These are phyloP conservation scores for Donacobius atricapilla DNA, from an alignment of 2,113 vertebrate genomes.

Conservation along the genomic window DNA sequence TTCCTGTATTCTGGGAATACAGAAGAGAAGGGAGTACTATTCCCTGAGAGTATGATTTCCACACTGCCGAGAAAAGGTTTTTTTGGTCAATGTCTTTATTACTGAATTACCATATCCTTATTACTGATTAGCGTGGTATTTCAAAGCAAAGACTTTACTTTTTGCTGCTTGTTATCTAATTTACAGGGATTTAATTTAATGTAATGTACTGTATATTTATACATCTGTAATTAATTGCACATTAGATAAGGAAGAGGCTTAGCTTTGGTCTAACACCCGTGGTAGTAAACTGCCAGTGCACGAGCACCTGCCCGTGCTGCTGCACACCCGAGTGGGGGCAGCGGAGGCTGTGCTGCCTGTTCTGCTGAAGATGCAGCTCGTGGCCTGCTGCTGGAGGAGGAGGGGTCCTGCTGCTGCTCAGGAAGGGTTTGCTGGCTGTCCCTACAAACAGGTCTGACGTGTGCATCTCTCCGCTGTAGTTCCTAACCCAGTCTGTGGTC, in stretches of 20 bases:
- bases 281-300: not conserved
- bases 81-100: not conserved
- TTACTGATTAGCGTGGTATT: not conserved
- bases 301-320: not conserved
- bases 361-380: slow-evolving; percentile 20
- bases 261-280: not conserved
- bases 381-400: slow-evolving; percentile 38
- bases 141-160: slow-evolving; percentile 84
- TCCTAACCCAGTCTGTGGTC: not conserved
- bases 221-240: slow-evolving; percentile 89
- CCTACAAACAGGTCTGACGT: not conserved
- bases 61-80: not conserved
- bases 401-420: slow-evolving; percentile 36
- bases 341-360: not conserved
- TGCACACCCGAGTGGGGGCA: not conserved
- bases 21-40: not conserved
- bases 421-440: slow-evolving; percentile 72
- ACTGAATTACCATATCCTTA: not conserved
- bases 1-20: not conserved
- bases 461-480: slow-evolving; percentile 9
- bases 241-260: slow-evolving; percentile 57
- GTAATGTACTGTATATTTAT: slow-evolving; percentile 82
- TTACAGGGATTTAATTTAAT: slow-evolving; percentile 77
- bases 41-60: not conserved
- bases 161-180: slow-evolving; percentile 76